These are phyloP conservation scores for Falco rusticolus DNA, from an alignment of 2,797 vertebrate genomes.

Conservation along the genomic window DNA sequence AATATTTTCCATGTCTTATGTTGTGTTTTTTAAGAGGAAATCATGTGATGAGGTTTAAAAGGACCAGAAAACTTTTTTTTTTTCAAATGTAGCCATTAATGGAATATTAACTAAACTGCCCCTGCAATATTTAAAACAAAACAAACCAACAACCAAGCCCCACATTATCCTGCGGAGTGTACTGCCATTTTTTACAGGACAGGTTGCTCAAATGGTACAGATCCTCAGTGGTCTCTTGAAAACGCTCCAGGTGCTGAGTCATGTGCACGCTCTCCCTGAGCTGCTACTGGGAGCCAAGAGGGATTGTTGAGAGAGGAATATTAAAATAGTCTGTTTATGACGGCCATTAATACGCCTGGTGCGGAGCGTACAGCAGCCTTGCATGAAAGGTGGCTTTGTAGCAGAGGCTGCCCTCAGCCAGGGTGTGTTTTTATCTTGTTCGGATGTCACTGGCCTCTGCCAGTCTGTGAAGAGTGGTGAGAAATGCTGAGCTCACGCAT, in stretches of 20 bases:
- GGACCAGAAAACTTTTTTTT: neutral
- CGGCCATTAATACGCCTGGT: neutral
- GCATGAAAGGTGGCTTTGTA: neutral
- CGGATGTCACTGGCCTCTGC: neutral
- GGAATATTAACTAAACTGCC: neutral
- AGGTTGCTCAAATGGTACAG: neutral
- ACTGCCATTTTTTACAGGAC: neutral
- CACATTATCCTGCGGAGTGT: accelerated
- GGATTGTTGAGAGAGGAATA: conserved; percentile 26
- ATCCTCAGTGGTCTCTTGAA: conserved; percentile 33
- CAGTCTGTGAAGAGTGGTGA: neutral
- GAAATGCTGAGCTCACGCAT: neutral
- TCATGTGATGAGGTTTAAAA: neutral
- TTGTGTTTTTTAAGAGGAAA: neutral
- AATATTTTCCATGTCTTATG: neutral
- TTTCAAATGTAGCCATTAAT: neutral
- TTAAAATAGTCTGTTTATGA: conserved; percentile 48
- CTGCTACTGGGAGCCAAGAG: conserved; percentile 16
- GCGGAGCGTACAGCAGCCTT: neutral
- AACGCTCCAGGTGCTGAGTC: conserved; percentile 54
- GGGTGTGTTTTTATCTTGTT: neutral
- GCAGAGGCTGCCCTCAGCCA: neutral
- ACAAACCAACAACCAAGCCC: neutral
- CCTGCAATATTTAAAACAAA: neutral
- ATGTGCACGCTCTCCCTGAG: neutral